A percentile compares a stretch with the other conserved stretches of the same genome.
Conservation (phyloP, 2,888 invertebrate genomes). For the Oligia latruncula region DNA sequence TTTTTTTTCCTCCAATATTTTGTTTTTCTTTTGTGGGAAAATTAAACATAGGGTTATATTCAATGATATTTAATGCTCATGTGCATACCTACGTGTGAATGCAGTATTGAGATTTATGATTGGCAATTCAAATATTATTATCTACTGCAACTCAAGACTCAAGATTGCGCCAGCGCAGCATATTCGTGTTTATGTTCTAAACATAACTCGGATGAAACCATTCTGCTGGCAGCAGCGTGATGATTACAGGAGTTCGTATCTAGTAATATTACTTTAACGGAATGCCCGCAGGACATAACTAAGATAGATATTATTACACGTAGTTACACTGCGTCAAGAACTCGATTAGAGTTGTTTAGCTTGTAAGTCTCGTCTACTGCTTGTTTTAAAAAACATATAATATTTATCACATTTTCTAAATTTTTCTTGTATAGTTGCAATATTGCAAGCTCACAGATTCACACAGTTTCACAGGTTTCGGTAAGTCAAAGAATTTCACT, state of each 20-base stretch:
- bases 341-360: not conserved
- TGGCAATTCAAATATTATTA: conserved; percentile 54
- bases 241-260: conserved; percentile 45
- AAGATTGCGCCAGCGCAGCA: conserved; percentile 40
- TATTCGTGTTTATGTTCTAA: conserved; percentile 58
- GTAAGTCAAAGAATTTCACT: conserved; percentile 67
- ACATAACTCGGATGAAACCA: conserved; percentile 55
- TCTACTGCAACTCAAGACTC: conserved; percentile 44
- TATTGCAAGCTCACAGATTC: conserved; percentile 20
- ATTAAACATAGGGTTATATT: conserved; percentile 5
- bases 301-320: conserved; percentile 28
- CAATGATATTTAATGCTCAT: conserved; percentile 15
- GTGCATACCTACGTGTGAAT: not conserved
- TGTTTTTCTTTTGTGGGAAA: conserved; percentile 16
- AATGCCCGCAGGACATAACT: conserved; percentile 48
- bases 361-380: not conserved
- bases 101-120: conserved; percentile 34
- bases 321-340: conserved; percentile 13
- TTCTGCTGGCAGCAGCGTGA: conserved; percentile 47
- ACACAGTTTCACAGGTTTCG: conserved; percentile 63
- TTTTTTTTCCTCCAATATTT: conserved; percentile 13
- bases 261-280: conserved; percentile 32
- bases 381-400: not conserved
- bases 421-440: not conserved
- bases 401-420: not conserved